These are phyloP conservation scores for Alouatta palliata DNA, from an alignment of 2,113 vertebrate species.

Conservation along the genomic window DNA sequence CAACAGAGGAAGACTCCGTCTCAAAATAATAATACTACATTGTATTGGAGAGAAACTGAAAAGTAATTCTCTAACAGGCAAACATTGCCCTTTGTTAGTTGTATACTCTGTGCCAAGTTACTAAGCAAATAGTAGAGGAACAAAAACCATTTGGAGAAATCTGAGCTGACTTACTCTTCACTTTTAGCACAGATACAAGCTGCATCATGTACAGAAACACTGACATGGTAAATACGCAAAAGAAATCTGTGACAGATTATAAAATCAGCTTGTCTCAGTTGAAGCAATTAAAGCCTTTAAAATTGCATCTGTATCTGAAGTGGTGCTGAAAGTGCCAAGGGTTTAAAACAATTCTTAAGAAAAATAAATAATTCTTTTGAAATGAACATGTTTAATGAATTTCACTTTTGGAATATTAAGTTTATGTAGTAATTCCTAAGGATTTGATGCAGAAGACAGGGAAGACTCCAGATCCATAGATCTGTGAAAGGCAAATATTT, in stretches of 20 bases:
- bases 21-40: background rate
- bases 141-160: constrained; percentile 25
- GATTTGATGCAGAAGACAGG: background rate
- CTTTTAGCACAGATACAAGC: background rate
- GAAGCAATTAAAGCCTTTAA: constrained; percentile 44
- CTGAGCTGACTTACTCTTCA: background rate
- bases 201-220: background rate
- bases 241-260: constrained; percentile 7
- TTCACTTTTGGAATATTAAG: constrained; percentile 37
- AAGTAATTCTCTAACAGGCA: background rate
- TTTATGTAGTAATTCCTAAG: constrained; percentile 32
- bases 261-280: constrained; percentile 11
- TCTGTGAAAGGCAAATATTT: background rate
- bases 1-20: too few species aligned
- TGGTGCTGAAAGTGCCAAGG: constrained; percentile 15
- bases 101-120: constrained; percentile 9
- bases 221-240: constrained; percentile 27
- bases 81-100: background rate
- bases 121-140: constrained; percentile 10
- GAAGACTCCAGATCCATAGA: background rate
- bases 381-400: constrained; percentile 46
- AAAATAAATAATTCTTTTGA: constrained; percentile 14
- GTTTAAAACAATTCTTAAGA: constrained; percentile 53
- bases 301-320: constrained; percentile 32
- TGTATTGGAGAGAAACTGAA: constrained; percentile 3